These are phyloP conservation scores for Montipora capricornis DNA, from an alignment of 64 coral and sea anemone genomes.

Conservation along the genomic window DNA sequence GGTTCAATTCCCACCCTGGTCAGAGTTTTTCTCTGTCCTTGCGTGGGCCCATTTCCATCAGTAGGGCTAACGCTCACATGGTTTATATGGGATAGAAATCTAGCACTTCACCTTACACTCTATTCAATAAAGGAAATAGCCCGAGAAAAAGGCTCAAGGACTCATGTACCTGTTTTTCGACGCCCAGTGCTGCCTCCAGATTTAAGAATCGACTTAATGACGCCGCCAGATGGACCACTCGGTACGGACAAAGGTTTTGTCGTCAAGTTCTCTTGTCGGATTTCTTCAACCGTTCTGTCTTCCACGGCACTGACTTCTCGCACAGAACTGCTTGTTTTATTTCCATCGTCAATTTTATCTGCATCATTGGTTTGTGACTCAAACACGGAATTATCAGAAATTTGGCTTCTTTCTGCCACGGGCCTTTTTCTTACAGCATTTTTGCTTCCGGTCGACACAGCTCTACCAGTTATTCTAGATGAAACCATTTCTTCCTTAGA, in stretches of 20 bases:
- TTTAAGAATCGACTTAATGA: conserved; percentile 88
- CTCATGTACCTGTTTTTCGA: conserved; percentile 9
- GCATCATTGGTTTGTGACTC: background rate
- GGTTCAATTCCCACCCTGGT: too few species aligned
- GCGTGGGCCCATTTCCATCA: too few species aligned
- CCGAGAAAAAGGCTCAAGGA: too few species aligned
- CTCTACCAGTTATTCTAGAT: background rate
- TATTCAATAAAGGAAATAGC: too few species aligned
- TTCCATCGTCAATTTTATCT: conserved; percentile 3
- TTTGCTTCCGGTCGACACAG: background rate
- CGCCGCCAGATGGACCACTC: conserved; percentile 1
- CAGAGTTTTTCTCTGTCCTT: too few species aligned
- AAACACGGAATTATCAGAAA: background rate
- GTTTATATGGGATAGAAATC: too few species aligned
- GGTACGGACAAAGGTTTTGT: background rate
- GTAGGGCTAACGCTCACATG: too few species aligned
- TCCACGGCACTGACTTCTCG: background rate
- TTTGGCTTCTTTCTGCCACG: background rate
- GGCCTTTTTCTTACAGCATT: background rate
- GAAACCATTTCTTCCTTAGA: background rate
- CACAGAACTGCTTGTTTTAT: background rate
- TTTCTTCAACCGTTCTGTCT: background rate
- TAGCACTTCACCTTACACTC: too few species aligned
- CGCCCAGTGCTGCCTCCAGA: conserved; percentile 31
- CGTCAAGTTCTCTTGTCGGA: background rate